Conservation (phyloP, 2,113 vertebrate genomes). For the Atherinomorus stipes region DNA sequence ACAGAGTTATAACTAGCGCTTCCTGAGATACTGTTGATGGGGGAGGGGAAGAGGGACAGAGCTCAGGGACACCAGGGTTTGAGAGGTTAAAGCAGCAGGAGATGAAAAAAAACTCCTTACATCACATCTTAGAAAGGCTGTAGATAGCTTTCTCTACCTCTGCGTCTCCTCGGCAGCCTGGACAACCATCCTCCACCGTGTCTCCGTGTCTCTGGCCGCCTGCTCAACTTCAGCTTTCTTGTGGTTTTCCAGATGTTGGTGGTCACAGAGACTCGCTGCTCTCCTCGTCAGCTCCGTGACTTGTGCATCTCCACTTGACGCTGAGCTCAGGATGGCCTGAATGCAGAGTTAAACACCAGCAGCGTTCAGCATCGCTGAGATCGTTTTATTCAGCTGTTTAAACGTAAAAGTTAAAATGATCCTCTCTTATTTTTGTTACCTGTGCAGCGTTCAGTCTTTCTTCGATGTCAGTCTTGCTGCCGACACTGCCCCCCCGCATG, state of each 20-base stretch:
- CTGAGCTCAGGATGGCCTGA: constrained; percentile 70
- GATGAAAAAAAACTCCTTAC: not conserved
- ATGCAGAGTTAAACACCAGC: not conserved
- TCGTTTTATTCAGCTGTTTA: not conserved
- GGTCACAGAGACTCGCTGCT: constrained; percentile 58
- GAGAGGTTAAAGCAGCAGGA: no score
- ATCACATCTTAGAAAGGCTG: not conserved
- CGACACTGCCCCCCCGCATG: constrained; percentile 47
- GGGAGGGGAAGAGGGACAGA: no score
- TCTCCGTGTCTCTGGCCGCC: constrained; percentile 48
- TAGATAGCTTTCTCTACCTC: constrained; percentile 49
- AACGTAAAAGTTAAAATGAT: not conserved
- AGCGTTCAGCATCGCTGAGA: not conserved
- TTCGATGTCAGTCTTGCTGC: constrained; percentile 69
- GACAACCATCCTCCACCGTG: constrained; percentile 65
- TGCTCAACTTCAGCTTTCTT: constrained; percentile 52
- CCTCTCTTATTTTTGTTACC: constrained; percentile 47
- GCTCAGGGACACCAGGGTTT: no score
- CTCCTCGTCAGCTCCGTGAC: constrained; percentile 71
- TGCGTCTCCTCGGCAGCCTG: constrained; percentile 61
- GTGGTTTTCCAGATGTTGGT: constrained; percentile 62
- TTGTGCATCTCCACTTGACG: constrained; percentile 58
- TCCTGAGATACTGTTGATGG: no score
- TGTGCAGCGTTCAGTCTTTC: constrained; percentile 60
- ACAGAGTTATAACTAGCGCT: no score